Conservation (phyloP, 1,140 invertebrate genomes). For the Pachyrhynchus sulphureomaculatus region DNA sequence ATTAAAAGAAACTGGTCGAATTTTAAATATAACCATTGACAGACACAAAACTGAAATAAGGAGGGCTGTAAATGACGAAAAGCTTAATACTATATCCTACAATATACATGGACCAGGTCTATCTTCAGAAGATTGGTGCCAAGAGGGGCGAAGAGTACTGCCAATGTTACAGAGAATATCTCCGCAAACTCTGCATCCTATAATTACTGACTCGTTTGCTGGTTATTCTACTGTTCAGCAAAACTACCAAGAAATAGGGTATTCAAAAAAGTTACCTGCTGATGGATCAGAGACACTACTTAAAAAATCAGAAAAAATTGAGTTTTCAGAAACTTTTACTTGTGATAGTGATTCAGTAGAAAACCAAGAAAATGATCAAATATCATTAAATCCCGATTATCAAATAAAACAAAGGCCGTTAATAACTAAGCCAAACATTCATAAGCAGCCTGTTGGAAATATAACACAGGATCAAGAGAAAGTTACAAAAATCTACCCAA, state of each 20-base stretch:
- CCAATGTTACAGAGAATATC: constrained; percentile 79
- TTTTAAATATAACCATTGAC: constrained; percentile 84
- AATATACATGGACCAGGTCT: constrained; percentile 73
- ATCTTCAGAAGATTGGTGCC: constrained; percentile 78
- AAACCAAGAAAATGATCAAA: constrained; percentile 63
- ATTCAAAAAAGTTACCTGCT: constrained; percentile 66
- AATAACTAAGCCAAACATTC: too few relatives aligned
- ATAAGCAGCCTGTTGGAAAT: constrained; percentile 21
- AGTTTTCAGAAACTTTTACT: not conserved
- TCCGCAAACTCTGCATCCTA: constrained; percentile 82
- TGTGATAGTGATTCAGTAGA: not conserved
- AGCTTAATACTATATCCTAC: constrained; percentile 82
- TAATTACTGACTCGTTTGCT: constrained; percentile 59
- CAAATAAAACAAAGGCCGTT: too few relatives aligned
- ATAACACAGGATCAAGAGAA: constrained; percentile 37
- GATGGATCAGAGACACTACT: not conserved
- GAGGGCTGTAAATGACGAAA: constrained; percentile 87
- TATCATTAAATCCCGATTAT: constrained; percentile 28
- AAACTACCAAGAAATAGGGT: constrained; percentile 44
- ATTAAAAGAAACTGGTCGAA: constrained; percentile 75
- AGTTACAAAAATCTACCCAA: constrained; percentile 8
- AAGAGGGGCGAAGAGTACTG: constrained; percentile 79
- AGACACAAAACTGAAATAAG: constrained; percentile 87
- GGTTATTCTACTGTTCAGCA: not conserved
- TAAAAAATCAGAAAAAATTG: not conserved